These are phyloP conservation scores for Papilio aristodemus DNA, from an alignment of 1,140 invertebrate species.

Conservation along the genomic window DNA sequence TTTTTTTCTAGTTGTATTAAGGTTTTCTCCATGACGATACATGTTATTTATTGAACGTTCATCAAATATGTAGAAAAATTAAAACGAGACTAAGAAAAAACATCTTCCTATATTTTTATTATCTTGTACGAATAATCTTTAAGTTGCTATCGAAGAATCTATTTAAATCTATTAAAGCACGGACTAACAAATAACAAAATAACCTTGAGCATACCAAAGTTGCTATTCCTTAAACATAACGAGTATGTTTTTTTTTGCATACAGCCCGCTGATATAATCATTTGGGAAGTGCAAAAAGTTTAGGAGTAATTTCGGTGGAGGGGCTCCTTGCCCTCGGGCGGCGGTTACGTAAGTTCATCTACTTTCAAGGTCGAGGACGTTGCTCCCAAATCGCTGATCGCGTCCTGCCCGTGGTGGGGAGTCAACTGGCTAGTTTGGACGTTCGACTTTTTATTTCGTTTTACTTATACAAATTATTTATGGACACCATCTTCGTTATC, in stretches of 20 bases:
- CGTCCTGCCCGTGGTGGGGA: slow-evolving; percentile 61
- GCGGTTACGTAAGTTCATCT: slow-evolving; percentile 78
- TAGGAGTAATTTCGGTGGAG: slow-evolving; percentile 69
- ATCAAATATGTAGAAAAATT: background rate
- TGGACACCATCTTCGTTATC: slow-evolving; percentile 10
- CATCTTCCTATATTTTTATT: background rate
- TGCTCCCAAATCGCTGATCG: slow-evolving; percentile 77
- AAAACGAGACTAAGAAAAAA: background rate
- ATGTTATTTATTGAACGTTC: too few species aligned
- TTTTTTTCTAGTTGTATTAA: too few species aligned
- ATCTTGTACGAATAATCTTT: too few species aligned
- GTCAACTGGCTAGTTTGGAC: slow-evolving; percentile 61
- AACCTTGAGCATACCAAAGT: slow-evolving; percentile 16
- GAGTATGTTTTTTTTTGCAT: slow-evolving; percentile 32
- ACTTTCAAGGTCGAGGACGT: slow-evolving; percentile 76
- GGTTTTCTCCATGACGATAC: too few species aligned
- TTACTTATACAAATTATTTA: slow-evolving; percentile 38
- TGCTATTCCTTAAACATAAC: slow-evolving; percentile 30
- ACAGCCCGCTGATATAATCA: slow-evolving; percentile 42
- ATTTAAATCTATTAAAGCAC: slow-evolving; percentile 10
- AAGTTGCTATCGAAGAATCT: background rate
- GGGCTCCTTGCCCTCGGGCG: slow-evolving; percentile 57
- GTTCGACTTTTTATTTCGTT: slow-evolving; percentile 62
- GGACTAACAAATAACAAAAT: background rate
- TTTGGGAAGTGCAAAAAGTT: slow-evolving; percentile 70